Conservation (phyloP, 1,140 invertebrate genomes). For the Neelides sp. region DNA sequence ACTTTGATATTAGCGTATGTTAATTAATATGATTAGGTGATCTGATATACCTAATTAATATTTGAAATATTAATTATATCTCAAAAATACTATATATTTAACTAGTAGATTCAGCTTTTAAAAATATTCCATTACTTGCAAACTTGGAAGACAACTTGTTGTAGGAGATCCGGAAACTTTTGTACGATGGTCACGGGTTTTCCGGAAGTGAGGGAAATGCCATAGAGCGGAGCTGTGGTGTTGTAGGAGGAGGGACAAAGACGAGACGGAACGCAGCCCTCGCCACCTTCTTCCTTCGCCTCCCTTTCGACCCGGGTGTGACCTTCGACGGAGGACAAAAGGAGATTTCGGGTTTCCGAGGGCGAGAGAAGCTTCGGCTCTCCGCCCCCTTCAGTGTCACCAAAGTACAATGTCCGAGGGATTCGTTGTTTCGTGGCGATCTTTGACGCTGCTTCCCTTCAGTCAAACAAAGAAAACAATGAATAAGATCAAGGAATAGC, state of each 20-base stretch:
- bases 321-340: conserved; percentile 18
- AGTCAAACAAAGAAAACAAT: background rate
- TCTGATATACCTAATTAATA: too few relatives aligned
- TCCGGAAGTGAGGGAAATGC: conserved; percentile 76
- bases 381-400: background rate
- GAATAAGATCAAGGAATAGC: too few relatives aligned
- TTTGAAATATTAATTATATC: too few relatives aligned
- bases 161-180: conserved; percentile 83
- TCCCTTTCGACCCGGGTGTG: conserved; percentile 2
- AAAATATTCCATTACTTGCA: conserved; percentile 49
- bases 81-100: too few relatives aligned
- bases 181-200: conserved; percentile 78
- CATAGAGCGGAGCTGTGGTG: conserved; percentile 72
- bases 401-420: conserved; percentile 5
- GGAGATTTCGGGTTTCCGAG: conserved; percentile 20
- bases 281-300: conserved; percentile 6
- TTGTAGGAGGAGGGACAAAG: conserved; percentile 78
- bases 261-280: conserved; percentile 46
- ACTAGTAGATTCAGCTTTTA: background rate
- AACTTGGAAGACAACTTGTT: conserved; percentile 84
- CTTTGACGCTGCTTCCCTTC: conserved; percentile 17
- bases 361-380: conserved; percentile 17
- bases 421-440: conserved; percentile 15
- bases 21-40: too few relatives aligned
- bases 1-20: too few relatives aligned